Evolutionary conservation across 2,113 vertebrate genomes (phyloP), one percentile per base, ranked within the genome.

Genomic region (Pelusios castaneus): DNA sequence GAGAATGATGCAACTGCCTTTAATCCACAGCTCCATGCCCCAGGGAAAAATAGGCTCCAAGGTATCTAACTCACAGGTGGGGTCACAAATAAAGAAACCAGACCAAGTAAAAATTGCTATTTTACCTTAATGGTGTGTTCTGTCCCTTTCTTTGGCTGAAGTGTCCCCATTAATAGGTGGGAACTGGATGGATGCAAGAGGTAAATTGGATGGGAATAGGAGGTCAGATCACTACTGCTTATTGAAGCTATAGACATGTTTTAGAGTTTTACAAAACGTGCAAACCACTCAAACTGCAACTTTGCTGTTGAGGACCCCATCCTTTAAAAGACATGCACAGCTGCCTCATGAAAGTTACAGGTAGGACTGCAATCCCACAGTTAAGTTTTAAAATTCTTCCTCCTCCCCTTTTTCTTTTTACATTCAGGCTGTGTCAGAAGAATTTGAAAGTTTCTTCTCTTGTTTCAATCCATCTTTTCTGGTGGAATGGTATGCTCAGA

Each of bases 151-250:
- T 80, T 51, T 82, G 70, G 56, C 67, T 96, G 94, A 95, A 34
- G 87, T 87, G 56, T 63, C 90, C 67, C 83, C 82, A 94, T 95
- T 96, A 96, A 93, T 94, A 95, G 82, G 92, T 78, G 80, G 1
- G 93, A 96, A 93, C 78, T 1, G 16, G 92, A 81, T 83, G 95
- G 89, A 80, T 92, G 91, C 73, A 73, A 73, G 73, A 55, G 91
- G 79, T 96, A 95, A 97, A 97, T 96, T 94, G 91, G 91, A 94
- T 94, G 93, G 79, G 78, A 96, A 95, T 90, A 73, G 91, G 95
- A 91, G 89, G 95, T 94, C 95, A 97, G 95, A 95, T 89, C 14
- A 45, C 77, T 91, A 31, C 89, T 90, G 92, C 94, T 96, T 96
- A 91, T 97, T 97, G 97, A 96, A 93, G 80, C 91, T 89, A 49